Evolutionary conservation across 1,140 invertebrate species (phyloP).

Genomic region (Nasonia giraulti): DNA sequence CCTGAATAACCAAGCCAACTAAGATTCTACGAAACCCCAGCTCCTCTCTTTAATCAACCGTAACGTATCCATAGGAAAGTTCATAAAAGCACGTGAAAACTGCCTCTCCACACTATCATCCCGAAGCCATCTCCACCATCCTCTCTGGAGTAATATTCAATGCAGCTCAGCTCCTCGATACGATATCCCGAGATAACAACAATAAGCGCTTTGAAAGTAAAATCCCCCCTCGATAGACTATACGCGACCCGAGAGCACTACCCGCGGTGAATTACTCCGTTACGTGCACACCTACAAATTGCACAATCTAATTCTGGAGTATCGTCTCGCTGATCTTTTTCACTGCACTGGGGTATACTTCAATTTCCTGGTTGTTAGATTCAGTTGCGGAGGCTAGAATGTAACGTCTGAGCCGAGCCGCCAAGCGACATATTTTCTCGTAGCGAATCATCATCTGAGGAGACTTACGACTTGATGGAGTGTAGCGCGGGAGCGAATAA

Average conservation of each 20-base stretch:
- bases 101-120: not conserved
- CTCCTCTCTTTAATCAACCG: not conserved
- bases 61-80: not conserved
- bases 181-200: slow-evolving; percentile 8
- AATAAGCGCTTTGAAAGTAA: slow-evolving; percentile 30
- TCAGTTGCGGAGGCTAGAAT: not conserved
- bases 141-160: not conserved
- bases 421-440: not conserved
- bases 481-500: not conserved
- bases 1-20: no score
- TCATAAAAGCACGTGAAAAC: not conserved
- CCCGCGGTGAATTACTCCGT: slow-evolving; percentile 30
- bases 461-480: not conserved
- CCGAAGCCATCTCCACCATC: not conserved
- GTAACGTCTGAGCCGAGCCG: not conserved
- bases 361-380: slow-evolving; percentile 41
- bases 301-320: slow-evolving; percentile 43
- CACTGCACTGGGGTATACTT: not conserved
- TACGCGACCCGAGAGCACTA: not conserved
- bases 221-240: not conserved
- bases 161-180: not conserved
- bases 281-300: slow-evolving; percentile 47
- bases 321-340: slow-evolving; percentile 43
- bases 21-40: no score
- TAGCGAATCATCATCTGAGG: not conserved